Evolutionary conservation across 2,797 vertebrate species (phyloP), one percentile per base, ranked within the genome.

Genomic region (Acanthurus leucopareius): DNA sequence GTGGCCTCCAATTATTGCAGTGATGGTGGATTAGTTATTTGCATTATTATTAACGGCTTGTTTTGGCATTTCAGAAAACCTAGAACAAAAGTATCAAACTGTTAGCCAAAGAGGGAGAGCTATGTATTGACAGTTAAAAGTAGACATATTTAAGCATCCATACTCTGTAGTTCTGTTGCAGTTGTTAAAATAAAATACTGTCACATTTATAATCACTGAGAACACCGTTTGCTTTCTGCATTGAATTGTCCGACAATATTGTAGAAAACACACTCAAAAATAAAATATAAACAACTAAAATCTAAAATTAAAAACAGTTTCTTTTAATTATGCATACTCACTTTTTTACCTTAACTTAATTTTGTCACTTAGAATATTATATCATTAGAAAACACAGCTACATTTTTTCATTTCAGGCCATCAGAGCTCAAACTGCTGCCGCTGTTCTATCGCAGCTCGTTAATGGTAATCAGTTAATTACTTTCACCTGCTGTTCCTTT

Each of bases 381-480:
- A 10, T 28, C 16, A 2, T 10, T 16, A n/a, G 44, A 64, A 35
- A n/a, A 0, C 20, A 19, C 20, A 19, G 48, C 16, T 15, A 25
- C 56, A 17, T 2, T 9, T 45, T 45, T n/a, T 56, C 42, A 49
- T 72, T 65, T n/a, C 7, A 5, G 38, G 42, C 28, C n/a, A 13
- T 70, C 56, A 59, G 5, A 28, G 54, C 38, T 61, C n/a, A 52
- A 45, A 32, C 19, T 13, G 4, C 17, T 49, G 28, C 64, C 54
- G 59, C 68, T 58, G 14, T 35, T 72, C 44, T 48, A 0, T 40
- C 53, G 8, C 53, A 25, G 56, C 66, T 66, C 7, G 7, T 73
- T 63, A 62, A 61, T 15, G 17, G 17, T 65, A 72, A 25, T 79
- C 35, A 5, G 44, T 79, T n/a, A 61, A 77, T 51, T 45, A 45